Evolutionary conservation across 2,797 vertebrate species (phyloP).

Genomic region (Myotis daubentonii): DNA sequence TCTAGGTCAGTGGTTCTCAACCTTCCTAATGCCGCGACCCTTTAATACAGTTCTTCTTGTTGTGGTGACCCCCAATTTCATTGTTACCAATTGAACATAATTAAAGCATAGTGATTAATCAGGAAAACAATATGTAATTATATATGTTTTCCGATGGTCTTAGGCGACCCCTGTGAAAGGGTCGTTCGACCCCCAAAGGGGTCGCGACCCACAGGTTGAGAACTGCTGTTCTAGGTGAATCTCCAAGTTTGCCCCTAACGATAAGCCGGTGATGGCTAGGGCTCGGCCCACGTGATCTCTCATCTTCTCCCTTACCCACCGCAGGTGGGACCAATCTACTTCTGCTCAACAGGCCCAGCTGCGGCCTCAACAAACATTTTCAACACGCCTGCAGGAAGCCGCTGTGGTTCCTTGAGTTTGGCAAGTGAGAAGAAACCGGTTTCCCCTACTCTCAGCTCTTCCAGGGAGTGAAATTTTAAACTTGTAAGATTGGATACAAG

Average conservation of each 20-base stretch:
- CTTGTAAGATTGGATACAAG: background rate
- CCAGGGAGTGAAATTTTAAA: background rate
- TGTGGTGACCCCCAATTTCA: no score
- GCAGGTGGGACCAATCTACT: background rate
- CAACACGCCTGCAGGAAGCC: background rate
- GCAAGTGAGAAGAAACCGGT: background rate
- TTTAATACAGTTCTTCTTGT: no score
- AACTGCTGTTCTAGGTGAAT: background rate
- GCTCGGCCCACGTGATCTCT: background rate
- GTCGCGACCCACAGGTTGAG: no score
- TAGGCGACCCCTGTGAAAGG: no score
- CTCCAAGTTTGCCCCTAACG: background rate
- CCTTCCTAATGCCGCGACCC: no score
- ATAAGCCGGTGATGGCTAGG: background rate
- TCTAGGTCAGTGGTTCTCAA: background rate
- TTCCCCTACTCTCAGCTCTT: background rate
- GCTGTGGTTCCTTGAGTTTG: background rate
- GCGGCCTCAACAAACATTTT: background rate
- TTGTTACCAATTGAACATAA: no score
- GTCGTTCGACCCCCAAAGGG: no score
- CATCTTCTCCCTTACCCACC: rapidly evolving
- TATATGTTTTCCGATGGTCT: no score
- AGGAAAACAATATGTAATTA: no score
- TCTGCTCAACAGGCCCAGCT: background rate
- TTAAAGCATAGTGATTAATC: no score